Base-by-base conservation (phyloP, 2,113 vertebrate species). In the Aldabrachelys gigantea region DNA sequence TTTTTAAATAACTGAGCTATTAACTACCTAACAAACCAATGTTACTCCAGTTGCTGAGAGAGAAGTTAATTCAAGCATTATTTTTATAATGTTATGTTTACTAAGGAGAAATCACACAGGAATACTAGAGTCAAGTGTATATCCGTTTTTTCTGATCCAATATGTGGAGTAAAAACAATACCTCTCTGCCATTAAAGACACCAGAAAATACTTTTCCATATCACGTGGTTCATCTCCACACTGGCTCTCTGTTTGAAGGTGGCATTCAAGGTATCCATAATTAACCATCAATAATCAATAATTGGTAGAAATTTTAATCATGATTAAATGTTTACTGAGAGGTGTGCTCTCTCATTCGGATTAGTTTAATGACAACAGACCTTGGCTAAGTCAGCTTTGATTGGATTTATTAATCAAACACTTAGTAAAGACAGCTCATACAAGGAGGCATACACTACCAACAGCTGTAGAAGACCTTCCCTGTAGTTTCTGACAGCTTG, bases 51-150 rank as follows among this genome's bases (percentile, higher is more conserved):
- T 17, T 1, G 0, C 53, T n/a, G 91, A 75, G 89, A 94, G 12
- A 89, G 78, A 35, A 92, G 52, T 94, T 90, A 84, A 88, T 88
- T 75, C 81, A 76, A 91, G 90, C 38, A 59, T 91, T 95, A 93
- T 82, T 92, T 96, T 94, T 89, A 92, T 94, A 81, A 92, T 57
- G 86, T 85, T 92, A 57, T 90, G 52, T 80, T 89, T 57, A 95
- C 91, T 88, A 89, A 49, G 75, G 12, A 79, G 82, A 93, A 94
- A 78, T 53, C 8, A 5, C 24, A 69, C 54, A 81, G 3, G 49
- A 75, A 91, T 82, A 83, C 44, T 85, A 6, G 79, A 56, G 21
- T 57, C 62, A 0, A 0, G 49, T 88, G 49, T 83, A 52, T 80
- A 80, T 19, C 41, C 56, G 56, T 83, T 47, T 93, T 86, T 91